Conservation (phyloP, 1,140 invertebrate genomes). For the Diprion similis region DNA sequence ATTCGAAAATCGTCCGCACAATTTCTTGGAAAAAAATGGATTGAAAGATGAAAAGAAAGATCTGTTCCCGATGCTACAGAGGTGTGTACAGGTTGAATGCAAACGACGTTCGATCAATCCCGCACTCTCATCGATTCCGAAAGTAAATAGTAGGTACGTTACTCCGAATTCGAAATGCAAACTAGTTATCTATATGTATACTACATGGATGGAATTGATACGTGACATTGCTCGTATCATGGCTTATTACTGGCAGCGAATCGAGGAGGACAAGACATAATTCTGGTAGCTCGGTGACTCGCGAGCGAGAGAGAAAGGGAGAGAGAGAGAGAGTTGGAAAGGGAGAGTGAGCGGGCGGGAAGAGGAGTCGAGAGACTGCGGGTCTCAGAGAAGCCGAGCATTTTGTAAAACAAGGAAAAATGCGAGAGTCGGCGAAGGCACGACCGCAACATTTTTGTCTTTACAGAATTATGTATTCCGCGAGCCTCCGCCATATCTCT, state of each 20-base stretch:
- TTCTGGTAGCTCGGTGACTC: too few relatives aligned
- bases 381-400: constrained; percentile 37
- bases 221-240: constrained; percentile 60
- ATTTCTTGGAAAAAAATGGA: too few relatives aligned
- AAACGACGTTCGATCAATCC: too few relatives aligned
- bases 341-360: background rate
- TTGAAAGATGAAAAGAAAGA: too few relatives aligned
- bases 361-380: constrained; percentile 35
- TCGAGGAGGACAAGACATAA: too few relatives aligned
- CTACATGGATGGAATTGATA: constrained; percentile 54
- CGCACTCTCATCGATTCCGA: too few relatives aligned
- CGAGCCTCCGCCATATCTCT: constrained; percentile 62
- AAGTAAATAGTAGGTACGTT: too few relatives aligned
- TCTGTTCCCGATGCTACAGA: too few relatives aligned
- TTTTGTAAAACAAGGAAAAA: constrained; percentile 64
- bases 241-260: constrained; percentile 45
- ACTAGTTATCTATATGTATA: background rate
- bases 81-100: too few relatives aligned
- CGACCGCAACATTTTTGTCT: constrained; percentile 64
- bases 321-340: constrained; percentile 30
- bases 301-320: constrained; percentile 33
- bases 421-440: constrained; percentile 54
- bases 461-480: constrained; percentile 65
- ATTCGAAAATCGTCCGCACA: background rate
- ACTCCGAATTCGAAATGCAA: too few relatives aligned